phyloP scores from a whole-genome alignment of 1,140 invertebrate species.

The Drosophila tani region DNA sequence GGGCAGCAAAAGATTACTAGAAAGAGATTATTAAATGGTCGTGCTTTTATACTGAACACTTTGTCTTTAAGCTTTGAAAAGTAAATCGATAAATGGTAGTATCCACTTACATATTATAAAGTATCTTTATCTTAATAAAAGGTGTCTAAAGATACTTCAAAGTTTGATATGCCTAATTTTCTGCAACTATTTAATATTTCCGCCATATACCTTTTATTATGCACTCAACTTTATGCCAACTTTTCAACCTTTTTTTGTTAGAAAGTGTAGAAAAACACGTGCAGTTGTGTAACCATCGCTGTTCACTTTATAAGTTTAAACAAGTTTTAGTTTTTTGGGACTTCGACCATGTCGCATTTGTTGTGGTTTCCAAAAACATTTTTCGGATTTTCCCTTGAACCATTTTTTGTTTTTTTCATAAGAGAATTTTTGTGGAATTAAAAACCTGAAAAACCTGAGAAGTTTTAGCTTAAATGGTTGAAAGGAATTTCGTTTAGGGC shows the following conservation, averaged over 20 bases:
- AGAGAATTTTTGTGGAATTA: background rate
- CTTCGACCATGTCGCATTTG: conserved; percentile 16
- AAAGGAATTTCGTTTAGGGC: background rate
- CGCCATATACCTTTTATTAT: background rate
- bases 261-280: conserved; percentile 1
- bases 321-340: conserved; percentile 2
- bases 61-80: background rate
- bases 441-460: background rate
- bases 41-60: background rate
- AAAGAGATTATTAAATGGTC: background rate
- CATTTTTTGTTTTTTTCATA: background rate
- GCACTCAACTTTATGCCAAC: background rate
- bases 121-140: too few species aligned
- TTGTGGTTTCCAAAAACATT: conserved; percentile 34
- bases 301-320: conserved; percentile 15
- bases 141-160: too few species aligned
- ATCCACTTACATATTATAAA: background rate
- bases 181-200: background rate
- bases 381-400: background rate
- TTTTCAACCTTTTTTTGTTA: background rate
- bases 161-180: background rate
- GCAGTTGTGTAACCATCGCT: conserved; percentile 3
- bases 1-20: background rate
- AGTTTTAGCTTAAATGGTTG: background rate
- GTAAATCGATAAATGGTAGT: background rate